Evolutionary conservation across 2,888 invertebrate species (phyloP).

Genomic region (Cylindroiulus punctatus): DNA sequence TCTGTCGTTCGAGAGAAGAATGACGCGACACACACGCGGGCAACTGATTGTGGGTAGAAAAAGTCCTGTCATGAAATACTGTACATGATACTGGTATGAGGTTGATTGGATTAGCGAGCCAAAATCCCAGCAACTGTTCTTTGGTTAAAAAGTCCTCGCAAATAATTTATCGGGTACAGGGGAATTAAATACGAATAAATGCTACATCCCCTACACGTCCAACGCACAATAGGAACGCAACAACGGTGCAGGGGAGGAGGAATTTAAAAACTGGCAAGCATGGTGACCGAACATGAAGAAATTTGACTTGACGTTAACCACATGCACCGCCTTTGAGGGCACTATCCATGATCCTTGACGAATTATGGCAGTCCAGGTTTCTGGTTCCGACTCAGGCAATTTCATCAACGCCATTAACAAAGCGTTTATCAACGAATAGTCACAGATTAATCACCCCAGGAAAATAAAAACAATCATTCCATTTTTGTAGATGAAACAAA

Average conservation of each 20-base stretch:
- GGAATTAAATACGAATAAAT: slow-evolving; percentile 19
- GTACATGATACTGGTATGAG: slow-evolving; percentile 23
- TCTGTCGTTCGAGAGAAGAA: slow-evolving; percentile 1
- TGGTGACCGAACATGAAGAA: background rate
- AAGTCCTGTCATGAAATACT: slow-evolving; percentile 40
- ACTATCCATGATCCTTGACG: background rate
- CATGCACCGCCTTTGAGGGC: background rate
- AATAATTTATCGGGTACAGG: slow-evolving; percentile 13
- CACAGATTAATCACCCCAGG: slow-evolving; percentile 15
- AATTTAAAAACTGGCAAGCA: slow-evolving; percentile 25
- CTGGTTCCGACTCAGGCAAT: background rate
- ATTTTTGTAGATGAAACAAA: background rate
- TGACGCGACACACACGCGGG: slow-evolving; percentile 6
- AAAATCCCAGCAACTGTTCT: slow-evolving; percentile 10
- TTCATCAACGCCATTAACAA: background rate
- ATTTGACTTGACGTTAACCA: background rate
- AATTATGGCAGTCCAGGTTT: background rate
- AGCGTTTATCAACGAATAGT: background rate
- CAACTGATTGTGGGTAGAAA: background rate
- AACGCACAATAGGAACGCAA: background rate
- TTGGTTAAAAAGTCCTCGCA: slow-evolving; percentile 34
- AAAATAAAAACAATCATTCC: background rate
- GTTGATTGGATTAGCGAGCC: slow-evolving; percentile 35
- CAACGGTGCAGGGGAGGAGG: background rate
- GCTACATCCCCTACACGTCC: background rate